Evolutionary conservation across 1,140 invertebrate genomes (phyloP).

Genomic region (Micrasema longulum): DNA sequence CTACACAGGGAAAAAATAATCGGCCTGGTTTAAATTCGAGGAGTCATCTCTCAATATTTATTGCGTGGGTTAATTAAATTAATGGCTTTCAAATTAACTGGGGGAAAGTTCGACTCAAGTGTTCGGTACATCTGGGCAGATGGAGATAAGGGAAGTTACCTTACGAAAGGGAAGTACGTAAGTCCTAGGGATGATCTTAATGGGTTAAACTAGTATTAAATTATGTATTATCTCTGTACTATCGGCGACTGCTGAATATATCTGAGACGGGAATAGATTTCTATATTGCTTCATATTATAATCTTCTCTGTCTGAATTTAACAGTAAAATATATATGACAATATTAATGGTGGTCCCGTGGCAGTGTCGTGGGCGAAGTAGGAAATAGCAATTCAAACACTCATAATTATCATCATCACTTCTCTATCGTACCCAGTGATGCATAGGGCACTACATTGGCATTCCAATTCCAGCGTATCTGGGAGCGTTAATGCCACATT

Average conservation of each 20-base stretch:
- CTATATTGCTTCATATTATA: too few species aligned
- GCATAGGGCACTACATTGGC: too few species aligned
- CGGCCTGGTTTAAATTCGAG: neutral
- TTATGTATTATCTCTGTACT: conserved; percentile 42
- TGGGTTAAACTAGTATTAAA: conserved; percentile 45
- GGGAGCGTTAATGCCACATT: too few species aligned
- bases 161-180: conserved; percentile 37
- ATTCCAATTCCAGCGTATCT: too few species aligned
- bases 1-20: neutral
- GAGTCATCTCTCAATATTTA: conserved; percentile 32
- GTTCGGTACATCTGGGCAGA: conserved; percentile 36
- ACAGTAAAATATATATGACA: too few species aligned
- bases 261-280: too few species aligned
- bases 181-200: conserved; percentile 28
- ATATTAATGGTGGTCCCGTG: too few species aligned
- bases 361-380: too few species aligned
- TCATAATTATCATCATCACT: too few species aligned
- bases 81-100: conserved; percentile 42
- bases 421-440: too few species aligned
- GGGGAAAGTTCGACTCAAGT: conserved; percentile 40
- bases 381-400: too few species aligned
- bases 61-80: conserved; percentile 42
- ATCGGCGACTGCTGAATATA: conserved; percentile 30
- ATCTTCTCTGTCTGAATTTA: too few species aligned
- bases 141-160: conserved; percentile 38